Base-by-base conservation (phyloP, 2,888 invertebrate species). In the Patella caerulea region DNA sequence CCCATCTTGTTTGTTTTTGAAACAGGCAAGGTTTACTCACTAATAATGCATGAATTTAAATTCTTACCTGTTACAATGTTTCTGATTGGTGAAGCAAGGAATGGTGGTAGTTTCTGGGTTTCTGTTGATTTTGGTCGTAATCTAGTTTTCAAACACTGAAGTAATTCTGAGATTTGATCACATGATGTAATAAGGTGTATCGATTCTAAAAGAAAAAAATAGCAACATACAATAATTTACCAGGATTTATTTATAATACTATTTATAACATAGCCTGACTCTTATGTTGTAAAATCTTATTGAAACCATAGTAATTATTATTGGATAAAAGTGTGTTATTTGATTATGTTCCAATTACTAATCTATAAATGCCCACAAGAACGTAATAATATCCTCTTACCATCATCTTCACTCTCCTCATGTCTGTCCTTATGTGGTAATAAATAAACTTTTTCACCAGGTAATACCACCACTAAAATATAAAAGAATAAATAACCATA, bases 131-230 rank as follows among this genome's bases (percentile, higher is more conserved):
- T 84, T 5, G 81, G 81, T 52, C 82, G 79, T 1, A 87, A 83
- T 55, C 86, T 82, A 3, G 86, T 86, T 75, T 87, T 84, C n/a
- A 90, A 83, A 83, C 88, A 90, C 79, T 90, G 89, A 74, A 91
- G 87, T 76, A 91, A 83, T 81, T 91, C 91, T 3, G 91, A 90
- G 65, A 91, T 88, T 78, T 90, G 88, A 83, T 90, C 90, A 86
- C 91, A 91, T 14, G 90, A 89, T 70, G 83, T 83, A 14, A 86
- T 85, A 70, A 87, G 75, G 73, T 82, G 82, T 17, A 83, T 79
- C 3, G 83, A 82, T 74, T 85, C 87, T 87, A 83, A 19, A 82
- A 83, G 9, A 56, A 65, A 74, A 71, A 73, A 55, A 54, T 2
- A n/a, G 24, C 54, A 14, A 34, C 1, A 72, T 72, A 14, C 15